Base-by-base conservation (phyloP, 2,888 invertebrate species). In the Drosophila meridiana region DNA sequence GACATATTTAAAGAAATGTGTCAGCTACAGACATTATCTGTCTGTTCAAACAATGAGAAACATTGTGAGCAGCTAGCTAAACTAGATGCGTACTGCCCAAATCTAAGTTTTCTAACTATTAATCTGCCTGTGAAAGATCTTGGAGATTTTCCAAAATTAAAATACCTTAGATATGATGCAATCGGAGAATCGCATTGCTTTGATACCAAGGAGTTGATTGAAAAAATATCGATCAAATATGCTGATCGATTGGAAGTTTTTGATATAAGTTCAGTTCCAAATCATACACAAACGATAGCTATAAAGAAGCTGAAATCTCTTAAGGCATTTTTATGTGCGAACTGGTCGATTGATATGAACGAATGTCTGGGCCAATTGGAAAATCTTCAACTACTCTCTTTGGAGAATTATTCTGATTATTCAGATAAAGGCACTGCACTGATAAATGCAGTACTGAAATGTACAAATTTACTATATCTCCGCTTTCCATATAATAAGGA, bases 211-310 rank as follows among this genome's bases (percentile, higher is more conserved):
- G 9, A 45, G 42, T 28, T 61, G 11, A 11, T 20, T 38, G 32
- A 42, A 9, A 48, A 4, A 11, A 36, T 67, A 30, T 20, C n/a
- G 4, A 20, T 20, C 26, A 69, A 32, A 9, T 69, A 71, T 47
- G 69, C 61, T 7, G 52, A 71, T 28, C 69, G 71, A 42, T 58
- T 71, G 9, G 57, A 62, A 53, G 42, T 69, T 42, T 38, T 71
- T n/a, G 69, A 71, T 28, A 26, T 58, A 13, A 53, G 57, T 28
- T 34, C 2, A 4, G 32, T 20, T 56, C 38, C 30, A 14, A 4
- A 20, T 32, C 52, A 58, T 6, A 20, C 52, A 3, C 57, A 62
- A 53, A 28, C 62, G 2, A 28, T 4, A 1, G 62, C 58, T 40
- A 55, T 71, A 32, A n/a, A 13, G 0, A 62, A 47, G 42, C 47